These are phyloP conservation scores for Lapara coniferarum DNA, from an alignment of 2,888 invertebrate genomes.

Conservation along the genomic window DNA sequence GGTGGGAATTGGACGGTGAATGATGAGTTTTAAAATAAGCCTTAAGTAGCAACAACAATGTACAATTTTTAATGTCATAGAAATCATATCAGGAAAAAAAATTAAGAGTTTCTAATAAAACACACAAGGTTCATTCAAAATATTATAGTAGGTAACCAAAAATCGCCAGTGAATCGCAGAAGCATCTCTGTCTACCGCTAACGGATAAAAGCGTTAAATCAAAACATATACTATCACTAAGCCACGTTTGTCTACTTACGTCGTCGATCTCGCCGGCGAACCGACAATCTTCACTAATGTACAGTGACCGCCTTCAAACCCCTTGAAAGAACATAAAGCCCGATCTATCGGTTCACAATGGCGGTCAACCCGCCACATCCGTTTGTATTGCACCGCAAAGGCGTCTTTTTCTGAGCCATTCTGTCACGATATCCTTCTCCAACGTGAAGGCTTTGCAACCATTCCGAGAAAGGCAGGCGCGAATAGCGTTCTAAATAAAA, in stretches of 20 bases:
- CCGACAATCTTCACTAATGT: conserved; percentile 3
- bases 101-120: too few relatives aligned
- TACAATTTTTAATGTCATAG: too few relatives aligned
- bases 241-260: not conserved
- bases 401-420: conserved; percentile 4
- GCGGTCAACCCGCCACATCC: conserved; percentile 20
- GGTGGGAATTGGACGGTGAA: too few relatives aligned
- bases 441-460: conserved; percentile 34
- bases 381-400: conserved; percentile 28
- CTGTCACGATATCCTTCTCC: conserved; percentile 29
- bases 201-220: too few relatives aligned
- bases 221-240: too few relatives aligned
- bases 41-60: too few relatives aligned
- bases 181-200: too few relatives aligned
- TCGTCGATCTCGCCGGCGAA: not conserved
- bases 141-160: too few relatives aligned
- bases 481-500: conserved; percentile 31
- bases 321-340: conserved; percentile 28
- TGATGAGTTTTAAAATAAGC: too few relatives aligned
- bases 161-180: too few relatives aligned
- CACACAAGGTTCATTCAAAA: too few relatives aligned
- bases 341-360: conserved; percentile 24
- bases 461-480: conserved; percentile 1
- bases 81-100: too few relatives aligned
- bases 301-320: not conserved